phyloP scores from a whole-genome alignment of 2,888 invertebrate species.

The Brenthis ino region DNA sequence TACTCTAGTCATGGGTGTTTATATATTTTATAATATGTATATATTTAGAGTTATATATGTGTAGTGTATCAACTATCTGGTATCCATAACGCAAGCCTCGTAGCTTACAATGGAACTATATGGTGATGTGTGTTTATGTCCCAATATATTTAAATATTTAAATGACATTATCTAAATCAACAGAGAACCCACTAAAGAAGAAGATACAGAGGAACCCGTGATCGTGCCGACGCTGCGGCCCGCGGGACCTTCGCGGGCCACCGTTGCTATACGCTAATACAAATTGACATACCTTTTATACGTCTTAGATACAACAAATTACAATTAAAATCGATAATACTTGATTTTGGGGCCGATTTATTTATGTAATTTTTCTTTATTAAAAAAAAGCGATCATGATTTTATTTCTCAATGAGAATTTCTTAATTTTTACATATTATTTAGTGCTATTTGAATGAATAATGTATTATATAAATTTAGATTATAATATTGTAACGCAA shows the following conservation, averaged over 20 bases:
- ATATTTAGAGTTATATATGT: no score
- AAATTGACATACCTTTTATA: background rate
- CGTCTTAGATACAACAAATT: background rate
- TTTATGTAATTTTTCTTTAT: background rate
- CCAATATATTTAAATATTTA: no score
- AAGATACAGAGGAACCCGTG: constrained; percentile 59
- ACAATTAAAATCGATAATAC: background rate
- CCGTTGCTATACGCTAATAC: constrained; percentile 56
- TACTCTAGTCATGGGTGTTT: no score
- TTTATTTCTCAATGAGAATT: no score
- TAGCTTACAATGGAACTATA: no score
- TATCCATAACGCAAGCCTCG: no score
- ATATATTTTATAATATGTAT: no score
- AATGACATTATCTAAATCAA: constrained; percentile 30
- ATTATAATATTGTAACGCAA: constrained; percentile 43
- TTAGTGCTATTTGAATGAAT: background rate
- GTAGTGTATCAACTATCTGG: no score
- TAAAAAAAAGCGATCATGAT: constrained; percentile 3
- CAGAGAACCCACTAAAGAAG: constrained; percentile 59
- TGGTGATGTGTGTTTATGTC: no score
- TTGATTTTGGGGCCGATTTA: background rate
- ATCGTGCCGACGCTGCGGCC: constrained; percentile 72
- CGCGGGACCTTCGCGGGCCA: constrained; percentile 59
- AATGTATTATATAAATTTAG: constrained; percentile 25
- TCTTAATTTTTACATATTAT: background rate